phyloP scores from a whole-genome alignment of 35 echinoderm and acorn worm species.

The Stichopus chloronotus region DNA sequence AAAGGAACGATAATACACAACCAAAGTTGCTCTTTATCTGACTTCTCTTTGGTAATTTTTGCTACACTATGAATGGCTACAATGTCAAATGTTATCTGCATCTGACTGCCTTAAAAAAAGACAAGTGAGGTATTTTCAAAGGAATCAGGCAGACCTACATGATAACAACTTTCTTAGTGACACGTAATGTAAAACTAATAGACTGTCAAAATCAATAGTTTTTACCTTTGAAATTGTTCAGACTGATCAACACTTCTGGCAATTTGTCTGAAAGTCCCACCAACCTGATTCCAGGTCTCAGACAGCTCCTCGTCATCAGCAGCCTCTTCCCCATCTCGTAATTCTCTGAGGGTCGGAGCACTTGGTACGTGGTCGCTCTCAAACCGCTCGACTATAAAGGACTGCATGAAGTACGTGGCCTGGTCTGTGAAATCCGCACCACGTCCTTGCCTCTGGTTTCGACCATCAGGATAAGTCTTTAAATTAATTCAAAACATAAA shows the following conservation, averaged over 20 bases:
- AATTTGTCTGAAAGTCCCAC: constrained; percentile 71
- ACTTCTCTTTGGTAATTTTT: too few relatives aligned
- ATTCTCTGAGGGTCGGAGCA: constrained; percentile 46
- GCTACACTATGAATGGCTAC: too few relatives aligned
- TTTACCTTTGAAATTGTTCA: constrained; percentile 74
- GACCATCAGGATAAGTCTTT: neutral
- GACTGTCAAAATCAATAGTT: neutral
- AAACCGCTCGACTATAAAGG: constrained; percentile 85
- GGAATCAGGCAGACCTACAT: too few relatives aligned
- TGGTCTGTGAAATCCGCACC: constrained; percentile 67
- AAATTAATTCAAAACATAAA: too few relatives aligned
- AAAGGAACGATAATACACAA: too few relatives aligned
- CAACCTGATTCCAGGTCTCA: constrained; percentile 73
- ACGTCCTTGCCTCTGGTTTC: neutral
- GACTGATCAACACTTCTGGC: constrained; percentile 74
- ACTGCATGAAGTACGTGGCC: constrained; percentile 68
- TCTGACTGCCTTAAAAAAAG: too few relatives aligned
- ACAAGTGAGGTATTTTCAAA: too few relatives aligned
- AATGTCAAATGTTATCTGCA: too few relatives aligned
- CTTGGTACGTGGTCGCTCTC: constrained; percentile 64
- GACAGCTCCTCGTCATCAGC: neutral
- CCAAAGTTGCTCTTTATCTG: too few relatives aligned
- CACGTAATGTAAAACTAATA: too few relatives aligned
- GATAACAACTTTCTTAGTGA: too few relatives aligned
- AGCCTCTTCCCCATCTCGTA: constrained; percentile 16